phyloP scores from a whole-genome alignment of 35 echinoderm and acorn worm genomes.

The Heliocidaris tuberculata region DNA sequence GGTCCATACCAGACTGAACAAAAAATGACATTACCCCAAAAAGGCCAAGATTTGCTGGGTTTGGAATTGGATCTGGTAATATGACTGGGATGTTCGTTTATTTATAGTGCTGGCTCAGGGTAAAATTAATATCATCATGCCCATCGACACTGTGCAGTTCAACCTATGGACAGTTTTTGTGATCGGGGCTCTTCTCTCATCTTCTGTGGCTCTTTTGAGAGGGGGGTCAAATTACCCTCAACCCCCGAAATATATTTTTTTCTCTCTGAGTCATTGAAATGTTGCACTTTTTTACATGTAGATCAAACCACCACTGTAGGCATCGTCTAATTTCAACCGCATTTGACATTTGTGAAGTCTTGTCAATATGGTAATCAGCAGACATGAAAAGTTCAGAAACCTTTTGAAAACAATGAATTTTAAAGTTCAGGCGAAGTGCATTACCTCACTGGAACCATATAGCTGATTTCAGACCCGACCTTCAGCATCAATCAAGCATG shows the following conservation, averaged over 20 bases:
- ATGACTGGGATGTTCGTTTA: too few species aligned
- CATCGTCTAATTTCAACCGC: neutral
- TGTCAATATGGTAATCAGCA: conserved; percentile 4
- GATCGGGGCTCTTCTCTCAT: too few species aligned
- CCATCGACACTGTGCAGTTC: too few species aligned
- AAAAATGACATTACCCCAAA: too few species aligned
- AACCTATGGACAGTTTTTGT: too few species aligned
- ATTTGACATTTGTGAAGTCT: neutral
- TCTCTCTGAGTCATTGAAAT: neutral
- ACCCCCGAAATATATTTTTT: neutral
- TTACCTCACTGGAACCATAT: neutral
- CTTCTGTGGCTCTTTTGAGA: too few species aligned
- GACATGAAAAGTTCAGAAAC: neutral
- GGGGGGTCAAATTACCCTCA: too few species aligned
- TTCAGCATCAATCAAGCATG: neutral
- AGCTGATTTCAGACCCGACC: neutral
- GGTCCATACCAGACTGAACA: too few species aligned
- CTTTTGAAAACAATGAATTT: neutral
- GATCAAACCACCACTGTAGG: neutral
- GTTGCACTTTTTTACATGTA: neutral
- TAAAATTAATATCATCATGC: too few species aligned
- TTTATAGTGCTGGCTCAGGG: too few species aligned
- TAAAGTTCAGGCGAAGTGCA: neutral
- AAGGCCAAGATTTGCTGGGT: too few species aligned
- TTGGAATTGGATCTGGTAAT: too few species aligned